phyloP scores from a whole-genome alignment of 92 coral and sea anemone species.

The Pocillopora meandrina region DNA sequence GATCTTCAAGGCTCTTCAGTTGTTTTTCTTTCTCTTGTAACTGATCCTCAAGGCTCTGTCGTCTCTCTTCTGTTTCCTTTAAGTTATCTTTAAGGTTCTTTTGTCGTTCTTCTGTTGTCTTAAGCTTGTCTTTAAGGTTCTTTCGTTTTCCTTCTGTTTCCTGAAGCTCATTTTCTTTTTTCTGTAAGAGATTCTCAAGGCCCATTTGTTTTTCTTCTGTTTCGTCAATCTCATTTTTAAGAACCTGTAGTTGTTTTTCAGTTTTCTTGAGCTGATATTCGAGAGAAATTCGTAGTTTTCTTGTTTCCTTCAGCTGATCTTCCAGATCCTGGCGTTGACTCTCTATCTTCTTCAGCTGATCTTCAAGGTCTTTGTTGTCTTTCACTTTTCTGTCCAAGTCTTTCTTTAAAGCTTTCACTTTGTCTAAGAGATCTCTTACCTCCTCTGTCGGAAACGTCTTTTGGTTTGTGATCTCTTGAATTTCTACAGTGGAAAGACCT shows the following conservation, averaged over 20 bases:
- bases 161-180: neutral
- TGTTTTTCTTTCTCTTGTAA: too few relatives aligned
- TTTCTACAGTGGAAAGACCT: constrained; percentile 13
- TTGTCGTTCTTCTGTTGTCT: neutral
- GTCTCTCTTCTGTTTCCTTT: neutral
- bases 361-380: neutral
- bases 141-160: too few relatives aligned
- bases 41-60: neutral
- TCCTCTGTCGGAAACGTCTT: constrained; percentile 35
- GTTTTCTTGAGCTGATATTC: neutral
- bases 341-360: too few relatives aligned
- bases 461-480: constrained; percentile 46
- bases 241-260: neutral
- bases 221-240: too few relatives aligned
- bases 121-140: too few relatives aligned
- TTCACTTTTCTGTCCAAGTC: neutral
- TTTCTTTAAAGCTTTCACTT: neutral
- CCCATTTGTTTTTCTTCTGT: too few relatives aligned
- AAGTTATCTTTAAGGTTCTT: neutral
- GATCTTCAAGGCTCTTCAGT: too few relatives aligned
- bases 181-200: too few relatives aligned
- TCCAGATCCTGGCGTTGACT: too few relatives aligned
- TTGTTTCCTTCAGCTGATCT: neutral
- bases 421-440: constrained; percentile 5
- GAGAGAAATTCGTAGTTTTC: neutral